phyloP scores from a whole-genome alignment of 2,113 vertebrate species.

The Marmota flaviventris region DNA sequence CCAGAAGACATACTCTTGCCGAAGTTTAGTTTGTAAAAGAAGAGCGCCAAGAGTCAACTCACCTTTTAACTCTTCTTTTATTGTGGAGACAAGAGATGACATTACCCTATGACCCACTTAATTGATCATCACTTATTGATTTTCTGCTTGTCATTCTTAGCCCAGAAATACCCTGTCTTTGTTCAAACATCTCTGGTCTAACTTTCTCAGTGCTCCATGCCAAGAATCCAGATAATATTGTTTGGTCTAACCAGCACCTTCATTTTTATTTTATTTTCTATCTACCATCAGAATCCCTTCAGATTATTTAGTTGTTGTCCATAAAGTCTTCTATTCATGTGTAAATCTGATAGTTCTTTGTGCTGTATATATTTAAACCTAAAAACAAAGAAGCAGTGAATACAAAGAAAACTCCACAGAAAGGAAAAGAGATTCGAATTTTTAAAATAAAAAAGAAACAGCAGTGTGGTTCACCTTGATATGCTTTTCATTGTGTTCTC shows the following conservation, averaged over 20 bases:
- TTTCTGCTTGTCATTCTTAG: background rate
- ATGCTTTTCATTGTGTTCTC: background rate
- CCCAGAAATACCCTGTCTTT: background rate
- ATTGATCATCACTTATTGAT: background rate
- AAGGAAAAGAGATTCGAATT: background rate
- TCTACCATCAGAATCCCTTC: background rate
- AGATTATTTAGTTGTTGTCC: background rate
- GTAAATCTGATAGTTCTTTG: background rate
- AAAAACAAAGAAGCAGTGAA: background rate
- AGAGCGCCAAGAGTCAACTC: background rate
- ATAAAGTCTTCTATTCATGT: background rate
- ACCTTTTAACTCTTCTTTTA: background rate
- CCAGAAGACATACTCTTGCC: background rate
- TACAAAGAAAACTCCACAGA: background rate
- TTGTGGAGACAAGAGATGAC: background rate
- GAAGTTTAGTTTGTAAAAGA: background rate
- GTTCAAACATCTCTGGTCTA: background rate
- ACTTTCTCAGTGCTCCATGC: background rate
- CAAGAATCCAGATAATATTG: background rate
- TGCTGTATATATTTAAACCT: background rate
- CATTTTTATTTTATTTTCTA: background rate
- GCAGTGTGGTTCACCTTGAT: background rate
- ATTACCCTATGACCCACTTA: background rate
- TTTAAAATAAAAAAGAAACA: background rate
- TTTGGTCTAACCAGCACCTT: background rate